Evolutionary conservation across 1,140 invertebrate species (phyloP), one percentile per base, ranked within the genome.

Genomic region (Monochamus saltuarius): DNA sequence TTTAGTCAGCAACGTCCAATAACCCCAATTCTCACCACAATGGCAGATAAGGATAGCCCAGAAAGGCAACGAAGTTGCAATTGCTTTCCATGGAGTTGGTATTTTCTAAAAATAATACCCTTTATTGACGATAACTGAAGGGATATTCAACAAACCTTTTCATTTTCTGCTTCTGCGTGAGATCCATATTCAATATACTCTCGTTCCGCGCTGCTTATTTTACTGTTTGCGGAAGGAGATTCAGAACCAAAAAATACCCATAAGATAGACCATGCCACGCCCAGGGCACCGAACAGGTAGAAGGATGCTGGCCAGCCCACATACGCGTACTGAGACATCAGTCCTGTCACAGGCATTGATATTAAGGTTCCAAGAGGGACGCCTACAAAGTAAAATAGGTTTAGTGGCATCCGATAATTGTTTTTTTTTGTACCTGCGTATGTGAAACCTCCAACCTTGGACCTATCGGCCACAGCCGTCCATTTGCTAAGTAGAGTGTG

Each of bases 401-500:
- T 14, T 14, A 14, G 16, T 7, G 2, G 3, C 2, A 14, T 2
- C 2, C 1, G 11, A 47, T 2, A 11, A 47, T 3, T 47, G 4
- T 1, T 17, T 2, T 6, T 52, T 19, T n/a, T 0, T 29, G 65
- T 75, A 84, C 87, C 82, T 66, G 80, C 79, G 69, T 84, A 83
- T 14, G 84, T 77, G 49, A 85, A 75, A 0, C 84, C 82, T 11
- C 79, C 80, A 43, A 84, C 71, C 0, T 81, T 74, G 11, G 84
- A 84, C 34, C 84, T 74, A 71, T 88, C 85, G 7, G 77, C 70
- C 0, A 73, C 22, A 0, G 85, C 85, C 16, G 67, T 83, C 93
- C 94, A 96, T 69, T 88, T 87, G 0, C 90, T 87, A 61, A 94
- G 75, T 1, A 94, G 76, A 0, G 86, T 86, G 66, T 94, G 91